Evolutionary conservation across 2,888 invertebrate species (phyloP).

Genomic region (Drosophila demipolita): DNA sequence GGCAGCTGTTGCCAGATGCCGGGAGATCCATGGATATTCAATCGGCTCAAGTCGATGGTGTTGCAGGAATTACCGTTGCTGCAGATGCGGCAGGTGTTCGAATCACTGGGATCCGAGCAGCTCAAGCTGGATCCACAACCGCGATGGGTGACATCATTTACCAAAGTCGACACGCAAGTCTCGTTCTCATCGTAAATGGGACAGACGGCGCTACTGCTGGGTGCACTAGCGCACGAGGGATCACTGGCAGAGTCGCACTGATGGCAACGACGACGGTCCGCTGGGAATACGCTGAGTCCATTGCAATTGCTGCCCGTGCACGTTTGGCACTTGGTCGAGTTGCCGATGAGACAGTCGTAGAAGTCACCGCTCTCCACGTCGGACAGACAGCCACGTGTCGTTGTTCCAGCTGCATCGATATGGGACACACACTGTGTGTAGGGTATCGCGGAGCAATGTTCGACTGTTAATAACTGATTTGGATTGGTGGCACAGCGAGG

Average conservation of each 20-base stretch:
- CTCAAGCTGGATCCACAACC: slow-evolving; percentile 76
- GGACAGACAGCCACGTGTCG: slow-evolving; percentile 78
- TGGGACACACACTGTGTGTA: slow-evolving; percentile 79
- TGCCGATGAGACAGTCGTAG: slow-evolving; percentile 68
- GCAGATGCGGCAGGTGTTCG: slow-evolving; percentile 74
- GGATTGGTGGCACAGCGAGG: slow-evolving; percentile 81
- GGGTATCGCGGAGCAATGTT: slow-evolving; percentile 68
- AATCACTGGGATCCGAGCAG: slow-evolving; percentile 70
- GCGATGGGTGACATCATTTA: slow-evolving; percentile 71
- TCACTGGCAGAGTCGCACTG: slow-evolving; percentile 76
- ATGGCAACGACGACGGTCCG: slow-evolving; percentile 69
- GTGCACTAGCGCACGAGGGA: slow-evolving; percentile 61
- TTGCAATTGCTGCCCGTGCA: slow-evolving; percentile 77
- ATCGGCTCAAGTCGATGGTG: slow-evolving; percentile 64
- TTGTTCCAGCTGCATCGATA: slow-evolving; percentile 70
- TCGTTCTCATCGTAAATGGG: slow-evolving; percentile 70
- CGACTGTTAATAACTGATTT: slow-evolving; percentile 59
- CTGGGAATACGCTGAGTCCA: slow-evolving; percentile 71
- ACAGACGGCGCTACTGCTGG: slow-evolving; percentile 71
- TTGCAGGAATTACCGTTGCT: slow-evolving; percentile 67
- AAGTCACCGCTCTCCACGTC: slow-evolving; percentile 57
- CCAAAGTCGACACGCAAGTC: slow-evolving; percentile 71
- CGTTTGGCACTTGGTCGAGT: slow-evolving; percentile 61
- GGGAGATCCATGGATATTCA: slow-evolving; percentile 70
- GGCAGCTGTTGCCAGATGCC: slow-evolving; percentile 82